Base-by-base conservation (phyloP, 2,888 invertebrate species). In the Chrysina gloriosa region DNA sequence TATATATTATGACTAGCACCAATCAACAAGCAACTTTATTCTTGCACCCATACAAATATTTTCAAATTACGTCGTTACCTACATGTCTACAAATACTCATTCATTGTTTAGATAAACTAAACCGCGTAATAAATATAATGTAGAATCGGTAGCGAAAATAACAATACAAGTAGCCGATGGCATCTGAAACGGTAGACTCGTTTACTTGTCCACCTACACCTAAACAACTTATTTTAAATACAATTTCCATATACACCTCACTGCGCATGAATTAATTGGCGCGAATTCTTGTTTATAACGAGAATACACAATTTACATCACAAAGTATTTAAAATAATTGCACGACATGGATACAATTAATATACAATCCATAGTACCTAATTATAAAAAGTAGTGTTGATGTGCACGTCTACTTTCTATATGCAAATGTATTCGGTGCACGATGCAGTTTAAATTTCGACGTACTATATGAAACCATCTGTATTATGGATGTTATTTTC, bases 121-220 rank as follows among this genome's bases (percentile, higher is more conserved):
- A 42, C 25, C 42, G 5, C 27, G 42, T 48, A 65, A 69, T 69
- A 69, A 69, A 69, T 69, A 69, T 50, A 36, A 36, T 29, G 52
- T 52, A 58, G 39, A 21, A 52, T 65, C 65, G 67, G 66, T 67
- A 69, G 67, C 66, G 50, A 61, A 66, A 66, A 54, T 52, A 56
- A 66, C 54, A 45, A 50, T 63, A 69, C 63, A 69, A 67, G 66
- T 67, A 67, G 66, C 67, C 69, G 66, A 54, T 69, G 69, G 69
- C 69, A 69, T 67, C 67, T 56, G 68, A 64, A 72, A 70, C 71
- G 67, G 72, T 71, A 72, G 71, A 70, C 72, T 72, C 70, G 72
- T 72, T 71, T 70, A 71, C 70, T 68, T 71, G 73, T 73, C 73
- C 73, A 72, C 73, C 73, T 71, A 73, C 73, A 64, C 70, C 45